These are phyloP conservation scores for Pyrrhopygopsis socrates DNA, from an alignment of 2,888 invertebrate genomes.

Conservation along the genomic window DNA sequence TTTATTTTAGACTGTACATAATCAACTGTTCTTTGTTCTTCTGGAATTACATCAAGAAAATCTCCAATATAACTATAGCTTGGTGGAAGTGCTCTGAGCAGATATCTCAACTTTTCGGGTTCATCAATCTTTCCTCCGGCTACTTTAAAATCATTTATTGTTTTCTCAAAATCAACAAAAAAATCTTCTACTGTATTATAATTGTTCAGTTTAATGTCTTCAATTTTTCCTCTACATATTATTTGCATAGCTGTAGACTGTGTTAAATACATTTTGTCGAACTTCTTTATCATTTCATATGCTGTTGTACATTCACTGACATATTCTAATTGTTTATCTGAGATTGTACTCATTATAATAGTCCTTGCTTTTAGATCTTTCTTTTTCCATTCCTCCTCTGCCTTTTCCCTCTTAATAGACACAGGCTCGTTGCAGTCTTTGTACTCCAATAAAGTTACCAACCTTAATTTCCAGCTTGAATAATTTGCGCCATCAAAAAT, in stretches of 20 bases:
- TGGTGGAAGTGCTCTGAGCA: constrained; percentile 80
- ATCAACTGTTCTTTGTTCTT: constrained; percentile 82
- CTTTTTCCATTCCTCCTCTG: constrained; percentile 55
- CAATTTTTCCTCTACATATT: constrained; percentile 83
- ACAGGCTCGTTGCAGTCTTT: constrained; percentile 79
- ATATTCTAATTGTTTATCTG: constrained; percentile 82
- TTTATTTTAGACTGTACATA: constrained; percentile 81
- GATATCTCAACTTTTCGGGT: constrained; percentile 83
- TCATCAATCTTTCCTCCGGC: constrained; percentile 80
- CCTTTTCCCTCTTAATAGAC: not conserved
- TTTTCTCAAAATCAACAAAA: constrained; percentile 83
- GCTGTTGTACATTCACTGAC: constrained; percentile 75
- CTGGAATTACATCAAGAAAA: constrained; percentile 84
- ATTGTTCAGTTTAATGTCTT: constrained; percentile 82
- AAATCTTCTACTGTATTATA: constrained; percentile 81
- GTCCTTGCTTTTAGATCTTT: constrained; percentile 78
- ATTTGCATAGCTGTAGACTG: constrained; percentile 84
- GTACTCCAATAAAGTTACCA: constrained; percentile 80
- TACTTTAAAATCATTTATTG: constrained; percentile 81
- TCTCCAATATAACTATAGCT: constrained; percentile 85
- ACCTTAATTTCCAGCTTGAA: constrained; percentile 83
- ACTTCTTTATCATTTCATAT: constrained; percentile 75
- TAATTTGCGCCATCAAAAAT: constrained; percentile 83
- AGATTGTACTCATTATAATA: constrained; percentile 79
- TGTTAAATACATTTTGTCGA: constrained; percentile 82